Percentiles rank a stretch among this genome's conserved stretches.
phyloP scores from a whole-genome alignment of 1,140 invertebrate species.

The Belonocnema kinseyi region DNA sequence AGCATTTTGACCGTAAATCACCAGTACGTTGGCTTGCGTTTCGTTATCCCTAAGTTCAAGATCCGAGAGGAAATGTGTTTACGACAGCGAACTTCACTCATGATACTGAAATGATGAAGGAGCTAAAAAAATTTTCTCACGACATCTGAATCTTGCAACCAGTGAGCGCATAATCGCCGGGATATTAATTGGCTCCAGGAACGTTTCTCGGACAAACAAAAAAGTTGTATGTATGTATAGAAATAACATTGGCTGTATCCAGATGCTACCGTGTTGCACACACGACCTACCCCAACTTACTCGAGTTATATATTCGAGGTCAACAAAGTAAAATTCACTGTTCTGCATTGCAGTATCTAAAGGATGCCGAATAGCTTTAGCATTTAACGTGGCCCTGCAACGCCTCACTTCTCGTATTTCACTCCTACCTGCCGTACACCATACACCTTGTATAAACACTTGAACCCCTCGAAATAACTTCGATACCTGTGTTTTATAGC shows the following conservation, averaged over 20 bases:
- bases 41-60: no score
- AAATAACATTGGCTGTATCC: constrained; percentile 28
- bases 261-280: constrained; percentile 36
- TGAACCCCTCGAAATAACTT: not conserved
- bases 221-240: not conserved
- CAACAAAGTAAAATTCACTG: constrained; percentile 49
- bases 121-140: constrained; percentile 1
- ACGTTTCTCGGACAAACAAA: not conserved
- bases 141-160: not conserved
- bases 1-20: no score
- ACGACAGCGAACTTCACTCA: not conserved
- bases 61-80: not conserved
- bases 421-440: constrained; percentile 7
- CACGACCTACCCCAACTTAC: constrained; percentile 39
- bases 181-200: not conserved
- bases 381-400: not conserved
- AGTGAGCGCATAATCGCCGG: constrained; percentile 1
- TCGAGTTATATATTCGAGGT: not conserved
- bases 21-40: no score
- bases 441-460: constrained; percentile 19
- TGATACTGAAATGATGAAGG: not conserved
- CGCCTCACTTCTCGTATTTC: constrained; percentile 37
- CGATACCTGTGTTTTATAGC: constrained; percentile 19
- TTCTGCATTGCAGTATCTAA: constrained; percentile 55
- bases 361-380: constrained; percentile 7